Percentiles rank a stretch among this genome's conserved stretches.
Evolutionary conservation across 2,797 vertebrate genomes (phyloP).

Genomic region (Microcaecilia unicolor): DNA sequence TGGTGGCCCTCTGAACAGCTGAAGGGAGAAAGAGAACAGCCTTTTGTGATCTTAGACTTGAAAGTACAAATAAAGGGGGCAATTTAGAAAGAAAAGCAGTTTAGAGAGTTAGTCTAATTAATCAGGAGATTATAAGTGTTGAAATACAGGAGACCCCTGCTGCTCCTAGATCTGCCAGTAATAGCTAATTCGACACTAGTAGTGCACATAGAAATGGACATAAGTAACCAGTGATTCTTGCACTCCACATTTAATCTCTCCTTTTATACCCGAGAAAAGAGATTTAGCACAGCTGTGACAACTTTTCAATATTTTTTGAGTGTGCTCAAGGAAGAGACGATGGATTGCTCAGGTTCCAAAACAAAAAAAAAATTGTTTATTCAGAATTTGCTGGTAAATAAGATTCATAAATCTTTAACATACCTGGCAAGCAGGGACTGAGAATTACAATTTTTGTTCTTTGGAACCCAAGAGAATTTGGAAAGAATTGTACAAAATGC

Average conservation of each 20-base stretch:
- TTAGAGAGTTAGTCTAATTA: slow-evolving; percentile 19
- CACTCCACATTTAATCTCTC: neutral
- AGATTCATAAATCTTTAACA: too few species aligned
- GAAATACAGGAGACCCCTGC: slow-evolving; percentile 2
- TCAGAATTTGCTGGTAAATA: too few species aligned
- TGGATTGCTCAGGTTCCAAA: too few species aligned
- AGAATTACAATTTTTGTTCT: too few species aligned
- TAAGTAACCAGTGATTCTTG: neutral
- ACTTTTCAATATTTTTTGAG: too few species aligned
- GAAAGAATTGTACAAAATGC: too few species aligned
- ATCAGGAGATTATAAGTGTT: slow-evolving; percentile 11
- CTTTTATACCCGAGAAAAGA: neutral
- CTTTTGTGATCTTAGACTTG: slow-evolving; percentile 3
- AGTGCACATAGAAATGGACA: neutral
- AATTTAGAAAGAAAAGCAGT: slow-evolving; percentile 12
- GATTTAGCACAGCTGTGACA: neutral
- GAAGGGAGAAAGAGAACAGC: slow-evolving; percentile 3
- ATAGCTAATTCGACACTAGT: too few species aligned
- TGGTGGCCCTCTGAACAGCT: slow-evolving; percentile 11
- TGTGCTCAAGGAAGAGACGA: too few species aligned
- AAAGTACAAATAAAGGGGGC: slow-evolving; percentile 10
- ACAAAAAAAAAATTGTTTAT: too few species aligned
- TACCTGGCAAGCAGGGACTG: too few species aligned
- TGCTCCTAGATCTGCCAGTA: neutral
- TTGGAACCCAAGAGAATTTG: too few species aligned